Evolutionary conservation across 2,888 invertebrate species (phyloP), one percentile per base, ranked within the genome.

Genomic region (Copidosoma aretas): DNA sequence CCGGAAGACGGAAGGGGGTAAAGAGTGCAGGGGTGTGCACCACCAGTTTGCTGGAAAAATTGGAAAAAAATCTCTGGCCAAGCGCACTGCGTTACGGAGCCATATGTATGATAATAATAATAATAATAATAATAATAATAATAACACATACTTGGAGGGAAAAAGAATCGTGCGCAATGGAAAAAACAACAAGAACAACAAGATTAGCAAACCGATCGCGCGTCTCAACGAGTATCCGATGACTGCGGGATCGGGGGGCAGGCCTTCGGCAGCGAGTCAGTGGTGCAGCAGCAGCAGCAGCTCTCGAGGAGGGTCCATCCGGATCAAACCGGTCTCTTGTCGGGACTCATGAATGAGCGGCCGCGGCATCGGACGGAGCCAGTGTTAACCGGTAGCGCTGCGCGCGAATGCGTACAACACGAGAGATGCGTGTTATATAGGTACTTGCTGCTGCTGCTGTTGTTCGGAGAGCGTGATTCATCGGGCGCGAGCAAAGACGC

Each of bases 241-340:
- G 74, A 74, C 72, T 73, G 72, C 61, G 60, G 63, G 52, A 15
- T 4, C 39, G 15, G 15, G 32, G 39, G 57, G 43, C 3, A 12
- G 43, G 54, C 57, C 70, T 67, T 70, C 67, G 67, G 41, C 21
- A 43, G 51, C 64, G 67, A 60, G 25, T 60, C 52, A 25, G 12
- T 32, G 8, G n/a, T 60, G 25, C 10, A 57, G 43, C 67, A 66
- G 46, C 43, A 59, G 73, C 75, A 64, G 76, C 74, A 68, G 68
- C 14, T 25, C 56, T 5, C 19, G n/a, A 76, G 73, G 77, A 75
- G 71, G 73, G 70, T 70, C 75, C 77, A 79, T 78, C 79, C 74
- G 75, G 77, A 76, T 78, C 64, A 49, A 75, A 75, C 77, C 71
- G 73, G 75, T 53, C 41, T 8, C 12, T 14, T n/a, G 41, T 25